These are phyloP conservation scores for Nannobrachium achirus DNA, from an alignment of 2,113 vertebrate genomes.

Conservation along the genomic window DNA sequence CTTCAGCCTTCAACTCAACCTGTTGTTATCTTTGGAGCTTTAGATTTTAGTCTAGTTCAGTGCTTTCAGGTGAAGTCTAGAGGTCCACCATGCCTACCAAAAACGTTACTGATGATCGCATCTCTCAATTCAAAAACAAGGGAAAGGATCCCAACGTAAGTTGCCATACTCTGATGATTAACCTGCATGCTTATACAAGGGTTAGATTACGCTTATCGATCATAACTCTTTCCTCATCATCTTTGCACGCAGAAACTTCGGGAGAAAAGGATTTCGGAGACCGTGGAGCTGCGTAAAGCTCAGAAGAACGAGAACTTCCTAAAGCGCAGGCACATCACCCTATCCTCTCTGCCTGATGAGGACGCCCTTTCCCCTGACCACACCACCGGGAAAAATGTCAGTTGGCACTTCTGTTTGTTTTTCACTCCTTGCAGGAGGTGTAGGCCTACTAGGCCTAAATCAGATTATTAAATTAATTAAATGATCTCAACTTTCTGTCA, in stretches of 20 bases:
- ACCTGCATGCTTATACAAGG: not conserved
- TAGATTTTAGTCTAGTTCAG: no score
- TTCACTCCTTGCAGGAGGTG: no score
- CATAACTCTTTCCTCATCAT: not conserved
- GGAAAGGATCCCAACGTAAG: slow-evolving; percentile 86
- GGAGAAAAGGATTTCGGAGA: slow-evolving; percentile 78
- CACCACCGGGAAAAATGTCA: slow-evolving; percentile 55
- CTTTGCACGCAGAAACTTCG: slow-evolving; percentile 77
- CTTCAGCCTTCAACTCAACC: no score
- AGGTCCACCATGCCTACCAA: slow-evolving; percentile 73
- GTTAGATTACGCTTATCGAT: not conserved
- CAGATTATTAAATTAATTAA: not conserved
- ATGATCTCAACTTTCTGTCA: not conserved
- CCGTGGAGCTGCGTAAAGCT: slow-evolving; percentile 85
- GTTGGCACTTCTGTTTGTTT: no score
- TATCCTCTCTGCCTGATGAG: no score
- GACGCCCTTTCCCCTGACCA: no score
- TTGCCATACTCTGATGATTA: not conserved
- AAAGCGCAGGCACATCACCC: slow-evolving; percentile 84
- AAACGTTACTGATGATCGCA: slow-evolving; percentile 57
- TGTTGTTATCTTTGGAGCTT: no score
- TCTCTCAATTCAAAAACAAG: slow-evolving; percentile 88
- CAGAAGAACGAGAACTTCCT: slow-evolving; percentile 86
- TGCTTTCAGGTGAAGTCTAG: not conserved
- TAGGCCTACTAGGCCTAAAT: no score